Conservation (phyloP, 2,113 vertebrate species). For the Brachyhypopomus gauderio region DNA sequence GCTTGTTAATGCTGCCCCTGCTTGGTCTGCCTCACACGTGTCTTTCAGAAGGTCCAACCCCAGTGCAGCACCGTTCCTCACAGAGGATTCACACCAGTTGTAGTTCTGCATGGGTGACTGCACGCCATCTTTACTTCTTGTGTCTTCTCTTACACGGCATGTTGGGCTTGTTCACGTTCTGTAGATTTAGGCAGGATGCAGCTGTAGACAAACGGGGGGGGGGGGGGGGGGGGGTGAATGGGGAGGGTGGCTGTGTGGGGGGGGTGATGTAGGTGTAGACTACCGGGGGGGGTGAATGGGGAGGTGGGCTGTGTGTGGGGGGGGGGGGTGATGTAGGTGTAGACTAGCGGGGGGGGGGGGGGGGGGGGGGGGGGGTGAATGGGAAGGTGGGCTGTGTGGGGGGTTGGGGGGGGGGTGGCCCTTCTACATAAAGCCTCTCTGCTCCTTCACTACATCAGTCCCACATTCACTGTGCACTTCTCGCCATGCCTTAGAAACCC, state of each 20-base stretch:
- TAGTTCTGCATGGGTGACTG: slow-evolving; percentile 11
- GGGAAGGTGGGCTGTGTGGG: too few species aligned
- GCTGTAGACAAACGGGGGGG: too few species aligned
- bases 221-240: too few species aligned
- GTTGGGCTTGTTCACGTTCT: slow-evolving; percentile 17
- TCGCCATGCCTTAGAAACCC: slow-evolving; percentile 34
- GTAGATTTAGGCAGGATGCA: slow-evolving; percentile 23
- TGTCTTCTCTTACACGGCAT: slow-evolving; percentile 3
- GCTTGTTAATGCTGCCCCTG: background rate
- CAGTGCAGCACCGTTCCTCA: background rate
- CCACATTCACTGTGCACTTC: slow-evolving; percentile 33
- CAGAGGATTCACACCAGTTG: slow-evolving; percentile 1
- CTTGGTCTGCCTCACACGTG: slow-evolving; percentile 16
- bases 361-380: too few species aligned
- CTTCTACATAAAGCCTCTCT: slow-evolving; percentile 35
- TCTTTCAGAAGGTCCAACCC: slow-evolving; percentile 9
- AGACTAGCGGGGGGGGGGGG: background rate
- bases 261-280: slow-evolving; percentile 8
- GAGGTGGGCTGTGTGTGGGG: too few species aligned
- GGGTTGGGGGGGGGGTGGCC: background rate
- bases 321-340: background rate
- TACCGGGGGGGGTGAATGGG: too few species aligned
- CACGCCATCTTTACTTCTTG: background rate
- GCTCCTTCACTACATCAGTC: slow-evolving; percentile 50
- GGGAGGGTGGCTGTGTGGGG: too few species aligned